Percentiles rank a stretch among this genome's conserved stretches.
Evolutionary conservation across 2,888 invertebrate genomes (phyloP).

Genomic region (Leuctra nigra): DNA sequence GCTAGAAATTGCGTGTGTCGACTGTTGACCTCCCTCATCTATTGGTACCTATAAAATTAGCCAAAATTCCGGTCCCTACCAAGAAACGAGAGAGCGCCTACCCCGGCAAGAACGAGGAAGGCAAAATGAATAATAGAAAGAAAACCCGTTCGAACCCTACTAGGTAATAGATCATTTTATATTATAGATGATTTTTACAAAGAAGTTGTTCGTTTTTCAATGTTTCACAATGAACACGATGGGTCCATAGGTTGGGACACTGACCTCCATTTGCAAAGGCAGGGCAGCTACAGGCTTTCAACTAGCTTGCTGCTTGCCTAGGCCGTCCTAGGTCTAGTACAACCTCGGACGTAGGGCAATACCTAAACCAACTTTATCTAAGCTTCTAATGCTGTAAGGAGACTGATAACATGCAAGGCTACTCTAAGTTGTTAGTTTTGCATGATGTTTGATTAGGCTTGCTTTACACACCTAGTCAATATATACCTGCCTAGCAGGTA

Average conservation of each 20-base stretch:
- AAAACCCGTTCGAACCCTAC: constrained; percentile 74
- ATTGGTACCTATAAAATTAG: constrained; percentile 36
- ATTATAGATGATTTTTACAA: constrained; percentile 7
- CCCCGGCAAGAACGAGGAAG: constrained; percentile 52
- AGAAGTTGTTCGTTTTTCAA: not conserved
- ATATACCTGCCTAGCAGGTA: no score
- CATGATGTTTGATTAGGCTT: no score
- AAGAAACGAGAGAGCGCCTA: constrained; percentile 73
- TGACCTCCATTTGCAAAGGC: constrained; percentile 26
- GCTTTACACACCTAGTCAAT: no score
- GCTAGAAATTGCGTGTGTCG: constrained; percentile 19
- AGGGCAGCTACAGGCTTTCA: constrained; percentile 6
- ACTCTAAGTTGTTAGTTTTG: no score
- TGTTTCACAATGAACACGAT: not conserved
- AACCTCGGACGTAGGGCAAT: no score
- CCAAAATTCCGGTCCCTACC: constrained; percentile 84
- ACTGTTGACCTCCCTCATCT: constrained; percentile 17
- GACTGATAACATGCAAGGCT: no score
- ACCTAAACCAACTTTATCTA: no score
- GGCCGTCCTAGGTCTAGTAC: no score
- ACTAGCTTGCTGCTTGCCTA: not conserved
- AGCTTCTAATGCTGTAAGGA: no score
- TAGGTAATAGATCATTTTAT: constrained; percentile 52
- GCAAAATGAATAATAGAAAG: constrained; percentile 73
- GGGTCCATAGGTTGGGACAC: constrained; percentile 20